Percentiles rank a stretch among this genome's conserved stretches.
These are phyloP conservation scores for Diplodus sargus DNA, from an alignment of 2,797 vertebrate genomes.

Conservation along the genomic window DNA sequence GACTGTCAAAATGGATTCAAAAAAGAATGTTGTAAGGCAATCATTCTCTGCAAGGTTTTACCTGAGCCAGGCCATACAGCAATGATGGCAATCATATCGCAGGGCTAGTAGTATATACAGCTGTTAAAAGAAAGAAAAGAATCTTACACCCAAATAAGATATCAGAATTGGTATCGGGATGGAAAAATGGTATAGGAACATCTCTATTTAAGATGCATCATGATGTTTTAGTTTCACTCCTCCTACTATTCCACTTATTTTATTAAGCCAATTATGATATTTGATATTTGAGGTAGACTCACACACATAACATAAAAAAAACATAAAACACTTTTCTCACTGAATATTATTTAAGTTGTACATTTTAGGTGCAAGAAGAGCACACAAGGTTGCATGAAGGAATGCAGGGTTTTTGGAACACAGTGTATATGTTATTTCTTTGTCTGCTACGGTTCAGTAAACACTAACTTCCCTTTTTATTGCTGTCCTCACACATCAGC, in stretches of 20 bases:
- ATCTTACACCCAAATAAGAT: too few relatives aligned
- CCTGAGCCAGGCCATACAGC: too few relatives aligned
- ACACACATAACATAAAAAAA: neutral
- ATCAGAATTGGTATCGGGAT: too few relatives aligned
- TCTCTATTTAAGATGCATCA: neutral
- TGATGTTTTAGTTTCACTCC: neutral
- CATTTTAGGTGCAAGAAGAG: neutral
- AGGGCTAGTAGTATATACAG: too few relatives aligned
- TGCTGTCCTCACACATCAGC: constrained; percentile 58
- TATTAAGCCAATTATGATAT: neutral
- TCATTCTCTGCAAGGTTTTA: too few relatives aligned
- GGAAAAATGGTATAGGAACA: too few relatives aligned
- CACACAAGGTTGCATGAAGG: neutral
- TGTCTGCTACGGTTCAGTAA: neutral
- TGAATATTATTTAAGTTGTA: neutral
- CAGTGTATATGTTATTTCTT: neutral
- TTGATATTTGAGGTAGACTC: too few relatives aligned
- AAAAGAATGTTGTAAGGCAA: too few relatives aligned
- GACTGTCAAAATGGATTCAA: too few relatives aligned
- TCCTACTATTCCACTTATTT: neutral
- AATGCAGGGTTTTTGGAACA: neutral
- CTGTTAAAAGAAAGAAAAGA: too few relatives aligned
- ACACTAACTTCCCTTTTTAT: neutral
- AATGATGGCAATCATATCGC: too few relatives aligned
- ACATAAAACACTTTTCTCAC: neutral